A percentile compares a stretch with the other conserved stretches of the same genome.
These are phyloP conservation scores for Macrotrachela quadricornifera DNA, from an alignment of 1,140 invertebrate species.

Conservation along the genomic window DNA sequence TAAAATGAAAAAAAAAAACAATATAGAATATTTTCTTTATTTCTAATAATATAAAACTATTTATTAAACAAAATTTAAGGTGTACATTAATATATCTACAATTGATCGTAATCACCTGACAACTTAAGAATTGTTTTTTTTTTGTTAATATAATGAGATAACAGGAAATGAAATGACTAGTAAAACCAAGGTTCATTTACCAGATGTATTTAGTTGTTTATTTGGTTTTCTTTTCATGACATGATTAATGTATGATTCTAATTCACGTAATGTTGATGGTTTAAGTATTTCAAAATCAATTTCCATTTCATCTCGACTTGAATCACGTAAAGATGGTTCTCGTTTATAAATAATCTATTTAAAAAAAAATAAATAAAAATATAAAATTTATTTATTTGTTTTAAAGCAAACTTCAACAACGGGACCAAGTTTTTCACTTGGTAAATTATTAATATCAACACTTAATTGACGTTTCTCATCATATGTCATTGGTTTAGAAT, in stretches of 20 bases:
- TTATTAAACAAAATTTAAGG: no score
- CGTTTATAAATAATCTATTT: slow-evolving; percentile 94
- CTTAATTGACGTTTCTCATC: slow-evolving; percentile 95
- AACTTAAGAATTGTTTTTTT: no score
- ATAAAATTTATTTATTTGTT: not conserved
- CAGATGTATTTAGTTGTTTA: no score
- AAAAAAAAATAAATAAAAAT: slow-evolving; percentile 25
- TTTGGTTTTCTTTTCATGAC: slow-evolving; percentile 22
- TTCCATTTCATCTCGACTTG: slow-evolving; percentile 98
- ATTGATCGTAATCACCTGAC: no score
- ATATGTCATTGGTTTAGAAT: slow-evolving; percentile 81
- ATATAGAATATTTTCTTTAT: no score
- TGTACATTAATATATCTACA: no score
- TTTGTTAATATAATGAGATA: no score
- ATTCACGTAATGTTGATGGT: slow-evolving; percentile 81
- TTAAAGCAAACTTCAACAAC: slow-evolving; percentile 28
- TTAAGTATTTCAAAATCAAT: slow-evolving; percentile 99
- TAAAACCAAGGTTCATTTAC: no score
- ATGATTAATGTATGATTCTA: slow-evolving; percentile 89
- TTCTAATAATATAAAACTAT: no score
- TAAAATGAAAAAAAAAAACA: no score
- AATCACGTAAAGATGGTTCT: slow-evolving; percentile 85
- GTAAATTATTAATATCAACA: slow-evolving; percentile 94
- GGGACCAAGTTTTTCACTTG: slow-evolving; percentile 39
- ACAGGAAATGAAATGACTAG: no score